Evolutionary conservation across 2,888 invertebrate species (phyloP).

Genomic region (Rhamnusium bicolor): DNA sequence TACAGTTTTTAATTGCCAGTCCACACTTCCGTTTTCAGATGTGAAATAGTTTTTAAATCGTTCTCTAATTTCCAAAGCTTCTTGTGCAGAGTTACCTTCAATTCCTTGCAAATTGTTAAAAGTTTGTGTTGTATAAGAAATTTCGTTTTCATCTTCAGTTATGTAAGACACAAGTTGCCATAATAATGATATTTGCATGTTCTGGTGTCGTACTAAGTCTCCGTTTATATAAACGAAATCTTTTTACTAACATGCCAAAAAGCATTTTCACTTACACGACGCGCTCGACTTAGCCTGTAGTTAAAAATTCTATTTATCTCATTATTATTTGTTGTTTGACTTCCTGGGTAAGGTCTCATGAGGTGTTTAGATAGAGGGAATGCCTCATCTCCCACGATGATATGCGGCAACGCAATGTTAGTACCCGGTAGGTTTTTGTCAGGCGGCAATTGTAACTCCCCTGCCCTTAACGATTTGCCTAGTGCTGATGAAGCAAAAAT

Average conservation of each 20-base stretch:
- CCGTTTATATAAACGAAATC: conserved; percentile 23
- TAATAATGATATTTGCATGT: conserved; percentile 18
- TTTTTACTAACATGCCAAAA: conserved; percentile 39
- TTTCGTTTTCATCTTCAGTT: conserved; percentile 15
- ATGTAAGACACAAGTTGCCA: conserved; percentile 28
- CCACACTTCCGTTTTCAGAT: background rate
- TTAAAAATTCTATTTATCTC: conserved; percentile 44
- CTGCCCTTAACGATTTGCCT: background rate
- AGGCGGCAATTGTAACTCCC: background rate
- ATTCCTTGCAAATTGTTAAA: conserved; percentile 15
- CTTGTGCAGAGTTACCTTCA: conserved; percentile 18
- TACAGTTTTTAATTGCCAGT: conserved; percentile 2
- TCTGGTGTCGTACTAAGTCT: conserved; percentile 20
- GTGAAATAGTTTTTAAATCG: conserved; percentile 32
- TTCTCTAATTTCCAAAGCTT: conserved; percentile 21
- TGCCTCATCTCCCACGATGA: conserved; percentile 50
- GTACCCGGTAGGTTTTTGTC: background rate
- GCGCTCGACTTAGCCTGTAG: conserved; percentile 41
- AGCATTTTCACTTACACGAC: conserved; percentile 49
- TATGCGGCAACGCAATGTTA: conserved; percentile 28
- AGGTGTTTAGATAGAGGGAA: conserved; percentile 38
- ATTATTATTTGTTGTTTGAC: conserved; percentile 14
- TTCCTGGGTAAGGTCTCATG: conserved; percentile 43
- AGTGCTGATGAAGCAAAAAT: conserved; percentile 38
- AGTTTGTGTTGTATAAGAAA: background rate